phyloP scores from a whole-genome alignment of 2,113 vertebrate genomes.

The Amblyopsis rosae region DNA sequence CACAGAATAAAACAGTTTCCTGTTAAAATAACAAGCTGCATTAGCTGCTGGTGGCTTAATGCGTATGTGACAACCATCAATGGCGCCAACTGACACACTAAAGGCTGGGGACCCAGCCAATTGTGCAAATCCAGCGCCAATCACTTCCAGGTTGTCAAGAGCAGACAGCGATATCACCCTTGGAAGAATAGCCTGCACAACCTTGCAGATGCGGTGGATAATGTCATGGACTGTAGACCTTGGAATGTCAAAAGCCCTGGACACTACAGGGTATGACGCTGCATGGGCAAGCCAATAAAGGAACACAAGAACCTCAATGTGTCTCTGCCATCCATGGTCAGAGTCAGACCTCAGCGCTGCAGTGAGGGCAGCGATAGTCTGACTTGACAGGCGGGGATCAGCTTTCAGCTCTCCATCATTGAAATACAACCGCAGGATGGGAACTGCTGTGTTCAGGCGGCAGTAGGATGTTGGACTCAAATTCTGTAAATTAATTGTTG shows the following conservation, averaged over 20 bases:
- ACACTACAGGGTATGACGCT: not conserved
- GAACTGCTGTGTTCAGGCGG: not conserved
- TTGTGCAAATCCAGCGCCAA: not conserved
- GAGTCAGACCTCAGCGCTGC: not conserved
- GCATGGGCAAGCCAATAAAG: not conserved
- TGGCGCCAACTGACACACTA: not conserved
- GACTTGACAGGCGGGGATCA: not conserved
- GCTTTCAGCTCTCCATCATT: not conserved
- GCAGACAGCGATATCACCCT: not conserved
- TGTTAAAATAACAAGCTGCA: not conserved
- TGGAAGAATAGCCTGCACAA: not conserved
- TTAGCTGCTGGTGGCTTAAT: not conserved
- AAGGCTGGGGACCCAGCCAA: not conserved
- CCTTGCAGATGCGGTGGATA: not conserved
- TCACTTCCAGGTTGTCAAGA: not conserved
- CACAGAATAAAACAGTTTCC: not conserved
- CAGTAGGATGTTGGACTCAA: not conserved
- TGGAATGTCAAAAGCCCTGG: too few species aligned
- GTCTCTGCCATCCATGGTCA: too few species aligned
- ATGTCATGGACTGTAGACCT: not conserved
- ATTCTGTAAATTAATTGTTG: too few species aligned
- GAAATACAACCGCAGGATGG: not conserved
- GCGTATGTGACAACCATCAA: not conserved
- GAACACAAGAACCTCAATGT: not conserved
- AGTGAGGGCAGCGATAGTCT: not conserved